Evolutionary conservation across 2,797 vertebrate species (phyloP).

Genomic region (Eulemur albifrons): DNA sequence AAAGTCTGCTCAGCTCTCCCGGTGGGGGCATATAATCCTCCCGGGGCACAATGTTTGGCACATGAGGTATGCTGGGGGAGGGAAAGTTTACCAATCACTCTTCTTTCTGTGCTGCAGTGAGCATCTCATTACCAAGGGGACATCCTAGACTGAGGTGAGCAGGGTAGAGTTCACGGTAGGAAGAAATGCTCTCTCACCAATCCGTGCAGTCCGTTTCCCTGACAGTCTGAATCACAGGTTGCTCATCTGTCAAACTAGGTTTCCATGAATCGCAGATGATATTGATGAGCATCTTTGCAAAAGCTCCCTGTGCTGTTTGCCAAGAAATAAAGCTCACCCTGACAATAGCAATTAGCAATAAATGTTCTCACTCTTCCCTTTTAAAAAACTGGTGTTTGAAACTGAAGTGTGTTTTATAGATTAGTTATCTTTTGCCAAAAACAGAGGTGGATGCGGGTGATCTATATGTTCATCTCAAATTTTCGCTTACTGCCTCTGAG

Average conservation of each 20-base stretch:
- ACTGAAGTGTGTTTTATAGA: constrained; percentile 13
- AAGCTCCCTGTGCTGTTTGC: constrained; percentile 12
- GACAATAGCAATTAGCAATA: constrained; percentile 55
- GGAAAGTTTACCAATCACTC: not conserved
- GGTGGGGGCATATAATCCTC: not conserved
- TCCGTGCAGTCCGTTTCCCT: not conserved
- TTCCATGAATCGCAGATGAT: constrained; percentile 39
- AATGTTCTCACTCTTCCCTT: constrained; percentile 25
- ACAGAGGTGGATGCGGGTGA: not conserved
- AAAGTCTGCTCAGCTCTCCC: not conserved
- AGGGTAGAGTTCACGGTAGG: not conserved
- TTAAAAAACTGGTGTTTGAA: constrained; percentile 34
- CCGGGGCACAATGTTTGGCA: not conserved
- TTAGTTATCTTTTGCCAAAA: constrained; percentile 8
- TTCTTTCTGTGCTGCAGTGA: not conserved
- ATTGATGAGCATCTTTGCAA: constrained; percentile 58
- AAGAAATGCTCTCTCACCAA: not conserved
- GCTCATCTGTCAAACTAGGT: constrained; percentile 33
- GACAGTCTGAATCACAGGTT: not conserved
- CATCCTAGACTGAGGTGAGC: not conserved
- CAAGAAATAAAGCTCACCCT: constrained; percentile 53
- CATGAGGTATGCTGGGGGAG: not conserved
- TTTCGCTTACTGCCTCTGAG: not conserved
- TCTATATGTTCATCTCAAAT: not conserved
- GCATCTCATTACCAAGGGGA: not conserved